Evolutionary conservation across 2,797 vertebrate genomes (phyloP), one percentile per base, ranked within the genome.

Genomic region (Diplodus puntazzo): DNA sequence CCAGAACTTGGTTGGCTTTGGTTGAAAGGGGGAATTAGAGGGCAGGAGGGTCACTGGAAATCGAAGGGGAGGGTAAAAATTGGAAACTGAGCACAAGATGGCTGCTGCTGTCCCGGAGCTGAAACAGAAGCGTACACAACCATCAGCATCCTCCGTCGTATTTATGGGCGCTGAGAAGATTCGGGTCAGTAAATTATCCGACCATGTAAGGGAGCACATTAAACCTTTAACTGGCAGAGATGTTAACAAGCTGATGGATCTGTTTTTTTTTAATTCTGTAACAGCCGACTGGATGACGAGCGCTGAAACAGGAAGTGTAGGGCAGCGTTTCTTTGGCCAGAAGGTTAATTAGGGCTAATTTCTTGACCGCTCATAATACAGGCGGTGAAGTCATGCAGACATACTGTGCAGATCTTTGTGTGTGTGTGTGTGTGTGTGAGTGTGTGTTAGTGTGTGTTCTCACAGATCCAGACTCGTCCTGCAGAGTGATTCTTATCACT

Each of bases 211-310:
- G 34, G 27, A 70, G 57, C 46, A 42, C 72, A 72, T 88, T 78
- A 84, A 77, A 85, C 74, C 68, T 78, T 77, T 64, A 58, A 18
- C 74, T 50, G 76, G 75, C 73, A 74, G 43, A 81, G 80, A 90
- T 88, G 85, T 89, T 91, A 86, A 91, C 74, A 73, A 60, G 77
- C 49, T 79, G 79, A 91, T 85, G 79, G 76, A 89, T 91, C 68
- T 83, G 68, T 77, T 83, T 39, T 39, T 39, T 39, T 39, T 39
- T 39, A 30, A 30, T 39, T 39, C 50, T 53, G 11, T 54, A 73
- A 20, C 42, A 27, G 59, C 57, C 61, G 18, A 27, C 60, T 39
- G 58, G 27, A 50, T 2, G 5, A 39, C 42, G 18, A 34, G 17
- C 11, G 0, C 39, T 10, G 46, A 25, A 16, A 30, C 45, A 59